Conservation (phyloP, 2,797 vertebrate genomes). For the Crypturellus tataupa region DNA sequence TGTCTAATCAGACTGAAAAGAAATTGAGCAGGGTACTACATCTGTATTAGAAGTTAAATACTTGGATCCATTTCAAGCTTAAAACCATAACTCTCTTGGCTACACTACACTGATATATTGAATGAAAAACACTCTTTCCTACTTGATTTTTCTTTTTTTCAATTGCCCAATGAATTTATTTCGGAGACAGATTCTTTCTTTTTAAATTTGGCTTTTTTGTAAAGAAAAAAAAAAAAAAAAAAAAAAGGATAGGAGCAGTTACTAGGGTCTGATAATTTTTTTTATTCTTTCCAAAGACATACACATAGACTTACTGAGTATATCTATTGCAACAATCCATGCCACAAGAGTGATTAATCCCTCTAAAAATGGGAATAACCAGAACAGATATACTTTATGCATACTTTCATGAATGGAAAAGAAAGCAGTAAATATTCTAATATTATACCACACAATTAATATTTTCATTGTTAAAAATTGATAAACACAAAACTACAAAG, state of each 20-base stretch:
- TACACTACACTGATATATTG: not conserved
- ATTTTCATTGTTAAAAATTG: not conserved
- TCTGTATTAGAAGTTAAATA: not conserved
- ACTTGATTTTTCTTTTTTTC: not conserved
- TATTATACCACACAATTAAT: not conserved
- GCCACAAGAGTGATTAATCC: not conserved
- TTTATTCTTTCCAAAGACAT: not conserved
- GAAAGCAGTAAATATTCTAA: not conserved
- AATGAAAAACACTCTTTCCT: not conserved
- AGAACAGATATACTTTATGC: not conserved
- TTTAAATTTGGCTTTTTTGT: not conserved
- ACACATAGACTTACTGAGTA: not conserved
- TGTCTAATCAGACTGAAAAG: not conserved
- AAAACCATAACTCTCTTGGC: not conserved
- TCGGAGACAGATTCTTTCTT: not conserved
- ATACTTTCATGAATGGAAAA: not conserved
- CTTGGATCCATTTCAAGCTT: not conserved
- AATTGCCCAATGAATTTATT: not conserved
- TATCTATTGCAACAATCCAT: not conserved
- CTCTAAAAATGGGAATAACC: not conserved
- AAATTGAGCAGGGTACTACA: not conserved
- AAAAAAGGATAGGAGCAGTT: not conserved
- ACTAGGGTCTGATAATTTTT: not conserved
- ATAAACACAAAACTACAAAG: not conserved
- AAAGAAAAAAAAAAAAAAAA: not conserved